These are phyloP conservation scores for Polypterus senegalus DNA, from an alignment of 2,113 vertebrate species.

Conservation along the genomic window DNA sequence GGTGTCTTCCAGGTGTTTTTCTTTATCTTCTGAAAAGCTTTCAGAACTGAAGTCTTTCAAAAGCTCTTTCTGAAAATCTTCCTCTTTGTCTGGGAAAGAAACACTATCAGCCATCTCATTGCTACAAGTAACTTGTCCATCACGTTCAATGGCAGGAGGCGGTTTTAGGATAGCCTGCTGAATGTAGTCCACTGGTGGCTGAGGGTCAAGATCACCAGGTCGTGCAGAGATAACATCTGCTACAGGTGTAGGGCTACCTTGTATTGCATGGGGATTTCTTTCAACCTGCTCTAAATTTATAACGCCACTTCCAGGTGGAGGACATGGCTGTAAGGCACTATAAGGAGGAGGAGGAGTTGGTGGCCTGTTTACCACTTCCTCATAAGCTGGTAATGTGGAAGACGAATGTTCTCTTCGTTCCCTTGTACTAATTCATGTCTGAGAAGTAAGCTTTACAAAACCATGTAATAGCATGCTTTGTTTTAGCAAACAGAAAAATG, in stretches of 20 bases:
- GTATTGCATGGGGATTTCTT: slow-evolving; percentile 44
- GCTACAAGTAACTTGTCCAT: slow-evolving; percentile 30
- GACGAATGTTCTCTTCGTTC: too few relatives aligned
- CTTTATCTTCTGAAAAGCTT: slow-evolving; percentile 53
- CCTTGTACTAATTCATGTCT: too few relatives aligned
- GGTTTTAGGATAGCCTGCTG: slow-evolving; percentile 53
- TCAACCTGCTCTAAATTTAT: slow-evolving; percentile 44
- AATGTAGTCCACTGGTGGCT: slow-evolving; percentile 41
- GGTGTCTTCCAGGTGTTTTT: slow-evolving; percentile 66
- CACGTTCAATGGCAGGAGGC: slow-evolving; percentile 23
- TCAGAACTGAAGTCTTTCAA: slow-evolving; percentile 56
- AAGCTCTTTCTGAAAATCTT: slow-evolving; percentile 63
- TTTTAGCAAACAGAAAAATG: too few relatives aligned
- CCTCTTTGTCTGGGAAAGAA: slow-evolving; percentile 45
- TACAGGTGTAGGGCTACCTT: slow-evolving; percentile 43
- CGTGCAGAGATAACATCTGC: slow-evolving; percentile 38
- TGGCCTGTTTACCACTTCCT: slow-evolving; percentile 88
- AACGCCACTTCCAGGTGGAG: slow-evolving; percentile 48
- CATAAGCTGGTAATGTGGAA: slow-evolving; percentile 96
- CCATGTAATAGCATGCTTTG: too few relatives aligned
- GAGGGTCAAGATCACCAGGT: slow-evolving; percentile 39
- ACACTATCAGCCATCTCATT: slow-evolving; percentile 36
- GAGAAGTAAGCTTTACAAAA: too few relatives aligned
- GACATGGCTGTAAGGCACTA: slow-evolving; percentile 72
- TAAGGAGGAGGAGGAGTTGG: slow-evolving; percentile 88